phyloP scores from a whole-genome alignment of 2,888 invertebrate species.

The Gerris lacustris region DNA sequence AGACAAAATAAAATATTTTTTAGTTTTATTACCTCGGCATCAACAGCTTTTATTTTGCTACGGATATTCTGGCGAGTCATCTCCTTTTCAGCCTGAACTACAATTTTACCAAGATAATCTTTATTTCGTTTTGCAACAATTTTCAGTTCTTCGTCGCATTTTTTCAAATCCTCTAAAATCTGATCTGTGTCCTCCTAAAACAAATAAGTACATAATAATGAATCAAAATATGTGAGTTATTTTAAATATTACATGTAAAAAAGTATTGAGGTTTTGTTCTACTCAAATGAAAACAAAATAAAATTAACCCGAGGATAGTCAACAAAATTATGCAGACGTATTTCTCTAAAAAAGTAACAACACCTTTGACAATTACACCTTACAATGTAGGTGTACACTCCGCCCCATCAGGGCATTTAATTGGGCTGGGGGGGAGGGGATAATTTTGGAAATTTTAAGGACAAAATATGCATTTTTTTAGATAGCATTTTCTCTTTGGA shows the following conservation, averaged over 20 bases:
- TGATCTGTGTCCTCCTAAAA: conserved; percentile 61
- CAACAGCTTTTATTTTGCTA: conserved; percentile 58
- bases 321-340: too few relatives aligned
- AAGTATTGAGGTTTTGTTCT: neutral
- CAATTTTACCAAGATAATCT: conserved; percentile 52
- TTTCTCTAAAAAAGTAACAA: too few relatives aligned
- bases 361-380: too few relatives aligned
- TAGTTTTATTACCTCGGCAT: conserved; percentile 48
- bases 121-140: conserved; percentile 70
- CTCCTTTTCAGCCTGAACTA: conserved; percentile 62
- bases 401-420: too few relatives aligned
- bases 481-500: too few relatives aligned
- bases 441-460: too few relatives aligned
- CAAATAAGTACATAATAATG: neutral
- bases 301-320: too few relatives aligned
- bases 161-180: conserved; percentile 73
- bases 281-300: neutral
- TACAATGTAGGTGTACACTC: too few relatives aligned
- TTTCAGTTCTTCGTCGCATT: conserved; percentile 69
- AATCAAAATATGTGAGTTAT: too few relatives aligned
- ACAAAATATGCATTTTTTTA: too few relatives aligned
- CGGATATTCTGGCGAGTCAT: conserved; percentile 64
- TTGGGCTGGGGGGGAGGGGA: too few relatives aligned
- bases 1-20: too few relatives aligned
- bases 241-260: neutral